These are phyloP conservation scores for Anadara kagoshimensis DNA, from an alignment of 1,140 invertebrate genomes.

Conservation along the genomic window DNA sequence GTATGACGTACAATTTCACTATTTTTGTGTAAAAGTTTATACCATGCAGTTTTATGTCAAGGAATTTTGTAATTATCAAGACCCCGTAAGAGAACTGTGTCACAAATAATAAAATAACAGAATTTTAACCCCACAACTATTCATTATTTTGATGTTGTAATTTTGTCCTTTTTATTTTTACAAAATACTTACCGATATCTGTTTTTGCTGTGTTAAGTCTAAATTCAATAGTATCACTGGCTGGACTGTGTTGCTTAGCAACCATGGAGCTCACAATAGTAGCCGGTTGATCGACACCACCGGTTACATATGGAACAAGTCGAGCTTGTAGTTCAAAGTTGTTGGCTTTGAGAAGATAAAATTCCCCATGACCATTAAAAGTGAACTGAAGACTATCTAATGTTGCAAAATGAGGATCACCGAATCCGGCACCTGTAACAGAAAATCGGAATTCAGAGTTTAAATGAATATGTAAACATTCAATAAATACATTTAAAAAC, in stretches of 20 bases:
- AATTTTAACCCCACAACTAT: too few relatives aligned
- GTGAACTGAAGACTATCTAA: constrained; percentile 31
- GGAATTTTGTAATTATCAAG: too few relatives aligned
- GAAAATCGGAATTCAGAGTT: too few relatives aligned
- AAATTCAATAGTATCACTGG: constrained; percentile 29
- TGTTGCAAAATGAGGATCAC: constrained; percentile 34
- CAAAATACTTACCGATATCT: constrained; percentile 7
- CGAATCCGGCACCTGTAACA: constrained; percentile 11
- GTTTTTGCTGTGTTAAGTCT: constrained; percentile 22
- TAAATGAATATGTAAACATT: too few relatives aligned
- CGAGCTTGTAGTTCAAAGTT: constrained; percentile 25
- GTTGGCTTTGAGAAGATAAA: constrained; percentile 11
- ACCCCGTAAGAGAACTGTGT: too few relatives aligned
- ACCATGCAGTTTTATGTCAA: too few relatives aligned
- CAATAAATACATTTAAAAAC: too few relatives aligned
- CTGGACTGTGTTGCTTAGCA: constrained; percentile 10
- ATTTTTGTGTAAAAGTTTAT: too few relatives aligned
- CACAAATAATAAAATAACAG: too few relatives aligned
- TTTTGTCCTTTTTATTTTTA: background rate
- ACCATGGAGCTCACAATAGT: constrained; percentile 23
- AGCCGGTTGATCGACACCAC: constrained; percentile 8
- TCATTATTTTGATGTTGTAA: too few relatives aligned
- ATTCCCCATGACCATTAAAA: constrained; percentile 38
- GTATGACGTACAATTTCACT: too few relatives aligned
- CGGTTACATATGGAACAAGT: background rate